Conservation (phyloP, 2,797 vertebrate genomes). For the Salmo trutta region DNA sequence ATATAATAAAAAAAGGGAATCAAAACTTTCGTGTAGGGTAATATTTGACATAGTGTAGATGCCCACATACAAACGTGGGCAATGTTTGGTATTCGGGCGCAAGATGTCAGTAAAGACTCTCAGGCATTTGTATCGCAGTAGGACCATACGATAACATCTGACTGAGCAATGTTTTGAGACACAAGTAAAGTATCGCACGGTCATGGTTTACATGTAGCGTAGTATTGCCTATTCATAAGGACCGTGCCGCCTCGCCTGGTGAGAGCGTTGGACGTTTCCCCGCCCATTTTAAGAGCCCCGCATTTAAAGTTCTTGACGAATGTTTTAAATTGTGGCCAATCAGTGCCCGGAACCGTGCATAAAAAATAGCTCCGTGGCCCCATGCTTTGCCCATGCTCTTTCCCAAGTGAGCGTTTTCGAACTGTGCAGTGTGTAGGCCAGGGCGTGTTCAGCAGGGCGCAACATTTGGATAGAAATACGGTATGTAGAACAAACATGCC, state of each 20-base stretch:
- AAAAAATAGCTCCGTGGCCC: neutral
- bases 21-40: neutral
- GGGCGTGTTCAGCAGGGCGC: neutral
- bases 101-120: conserved; percentile 51
- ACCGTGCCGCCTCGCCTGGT: neutral
- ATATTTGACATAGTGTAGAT: neutral
- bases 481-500: neutral
- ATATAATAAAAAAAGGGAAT: no score
- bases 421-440: neutral
- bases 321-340: conserved; percentile 1
- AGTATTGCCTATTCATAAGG: neutral
- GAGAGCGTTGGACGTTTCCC: neutral
- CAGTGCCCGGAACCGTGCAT: neutral
- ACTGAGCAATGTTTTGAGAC: neutral
- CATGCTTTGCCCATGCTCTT: neutral
- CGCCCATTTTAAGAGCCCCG: neutral
- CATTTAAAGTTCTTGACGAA: neutral
- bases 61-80: neutral
- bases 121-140: neutral
- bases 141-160: neutral
- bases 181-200: neutral
- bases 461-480: neutral
- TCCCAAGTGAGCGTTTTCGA: neutral
- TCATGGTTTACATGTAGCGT: neutral
- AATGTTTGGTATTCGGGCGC: conserved; percentile 8